These are phyloP conservation scores for Heliconius hermathena DNA, from an alignment of 1,140 invertebrate species.

Conservation along the genomic window DNA sequence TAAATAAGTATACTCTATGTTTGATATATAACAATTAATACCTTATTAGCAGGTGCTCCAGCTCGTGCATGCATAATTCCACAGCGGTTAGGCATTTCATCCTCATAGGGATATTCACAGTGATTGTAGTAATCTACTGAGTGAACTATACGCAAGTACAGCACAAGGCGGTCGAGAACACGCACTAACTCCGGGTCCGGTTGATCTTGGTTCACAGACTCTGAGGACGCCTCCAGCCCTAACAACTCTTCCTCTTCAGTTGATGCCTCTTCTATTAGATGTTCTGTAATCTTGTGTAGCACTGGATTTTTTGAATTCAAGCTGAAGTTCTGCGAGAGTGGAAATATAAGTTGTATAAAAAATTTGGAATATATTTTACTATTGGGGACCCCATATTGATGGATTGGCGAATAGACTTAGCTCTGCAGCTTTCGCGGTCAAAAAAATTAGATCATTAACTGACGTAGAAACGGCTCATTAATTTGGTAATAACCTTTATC, in stretches of 20 bases:
- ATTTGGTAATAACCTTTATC: no score
- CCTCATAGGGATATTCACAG: slow-evolving; percentile 99
- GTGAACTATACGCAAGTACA: slow-evolving; percentile 98
- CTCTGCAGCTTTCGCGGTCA: no score
- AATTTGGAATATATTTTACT: no score
- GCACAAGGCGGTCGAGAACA: slow-evolving; percentile 89
- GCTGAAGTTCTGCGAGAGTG: slow-evolving; percentile 84
- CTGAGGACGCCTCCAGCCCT: slow-evolving; percentile 85
- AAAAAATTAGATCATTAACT: no score
- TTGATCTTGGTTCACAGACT: slow-evolving; percentile 82
- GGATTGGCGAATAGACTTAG: no score
- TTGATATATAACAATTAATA: slow-evolving; percentile 54
- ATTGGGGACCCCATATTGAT: no score
- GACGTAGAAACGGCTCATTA: no score
- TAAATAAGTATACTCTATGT: no score
- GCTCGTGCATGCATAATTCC: slow-evolving; percentile 99
- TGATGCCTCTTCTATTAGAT: slow-evolving; percentile 98
- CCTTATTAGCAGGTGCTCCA: slow-evolving; percentile 90
- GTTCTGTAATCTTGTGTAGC: slow-evolving; percentile 98
- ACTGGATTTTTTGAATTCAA: slow-evolving; percentile 96
- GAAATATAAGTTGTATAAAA: background rate
- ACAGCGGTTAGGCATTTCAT: slow-evolving; percentile 99
- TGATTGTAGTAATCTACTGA: slow-evolving; percentile 99
- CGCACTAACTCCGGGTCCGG: slow-evolving; percentile 81
- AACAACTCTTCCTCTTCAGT: slow-evolving; percentile 98